A percentile compares a stretch with the other conserved stretches of the same genome.
Evolutionary conservation across 2,888 invertebrate species (phyloP).

Genomic region (Protophormia terraenovae): DNA sequence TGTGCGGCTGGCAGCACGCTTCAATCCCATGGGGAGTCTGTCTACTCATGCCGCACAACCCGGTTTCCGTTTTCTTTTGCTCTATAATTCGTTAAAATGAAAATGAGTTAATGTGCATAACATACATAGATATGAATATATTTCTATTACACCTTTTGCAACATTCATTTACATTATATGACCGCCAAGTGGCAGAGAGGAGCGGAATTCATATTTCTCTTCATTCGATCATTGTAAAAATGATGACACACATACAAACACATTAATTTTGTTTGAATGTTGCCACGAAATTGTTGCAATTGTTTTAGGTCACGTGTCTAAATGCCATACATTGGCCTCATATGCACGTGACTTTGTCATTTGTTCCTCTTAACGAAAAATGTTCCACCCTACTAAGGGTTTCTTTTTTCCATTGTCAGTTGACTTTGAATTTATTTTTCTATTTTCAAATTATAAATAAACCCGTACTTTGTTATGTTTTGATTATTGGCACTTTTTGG

Average conservation of each 20-base stretch:
- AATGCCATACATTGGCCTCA: constrained; percentile 72
- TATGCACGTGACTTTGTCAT: constrained; percentile 69
- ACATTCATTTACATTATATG: constrained; percentile 56
- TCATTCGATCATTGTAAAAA: constrained; percentile 26
- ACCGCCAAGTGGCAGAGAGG: constrained; percentile 62
- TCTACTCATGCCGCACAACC: constrained; percentile 34
- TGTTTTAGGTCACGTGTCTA: constrained; percentile 78
- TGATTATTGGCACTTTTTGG: constrained; percentile 74
- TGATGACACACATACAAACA: constrained; percentile 50
- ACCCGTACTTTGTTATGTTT: constrained; percentile 67
- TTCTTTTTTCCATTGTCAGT: neutral
- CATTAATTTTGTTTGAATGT: constrained; percentile 66
- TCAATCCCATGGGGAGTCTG: constrained; percentile 48
- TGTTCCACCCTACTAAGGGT: constrained; percentile 65
- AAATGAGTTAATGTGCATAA: constrained; percentile 54
- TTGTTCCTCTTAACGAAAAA: constrained; percentile 58
- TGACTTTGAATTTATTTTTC: constrained; percentile 60
- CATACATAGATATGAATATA: neutral
- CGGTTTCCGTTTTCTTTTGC: constrained; percentile 40
- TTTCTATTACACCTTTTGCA: constrained; percentile 29
- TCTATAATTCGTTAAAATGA: constrained; percentile 14
- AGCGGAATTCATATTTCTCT: constrained; percentile 20
- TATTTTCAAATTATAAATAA: constrained; percentile 69
- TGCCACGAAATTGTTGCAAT: constrained; percentile 75
- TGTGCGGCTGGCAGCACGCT: constrained; percentile 46